Conservation (phyloP, 2,797 vertebrate species). For the Selene dorsalis region DNA sequence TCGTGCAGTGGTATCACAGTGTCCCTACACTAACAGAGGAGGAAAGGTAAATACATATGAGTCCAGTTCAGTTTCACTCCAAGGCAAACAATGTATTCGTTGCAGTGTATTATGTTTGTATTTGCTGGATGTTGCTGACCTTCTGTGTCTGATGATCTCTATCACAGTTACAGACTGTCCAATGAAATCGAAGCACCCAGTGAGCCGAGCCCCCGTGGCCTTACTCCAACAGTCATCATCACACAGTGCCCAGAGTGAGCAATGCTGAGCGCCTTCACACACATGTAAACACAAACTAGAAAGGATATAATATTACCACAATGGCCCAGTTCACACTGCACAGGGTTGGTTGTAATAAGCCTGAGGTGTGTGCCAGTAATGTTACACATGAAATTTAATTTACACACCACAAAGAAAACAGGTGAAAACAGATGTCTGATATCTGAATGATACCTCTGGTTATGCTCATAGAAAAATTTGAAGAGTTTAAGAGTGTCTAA, state of each 20-base stretch:
- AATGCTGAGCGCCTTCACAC: background rate
- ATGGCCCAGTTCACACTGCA: background rate
- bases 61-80: too few relatives aligned
- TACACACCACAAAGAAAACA: background rate
- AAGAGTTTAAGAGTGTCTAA: background rate
- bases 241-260: conserved; percentile 91
- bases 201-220: conserved; percentile 80
- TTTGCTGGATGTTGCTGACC: background rate
- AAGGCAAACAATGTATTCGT: too few relatives aligned
- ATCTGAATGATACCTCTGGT: too few relatives aligned
- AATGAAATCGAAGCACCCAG: conserved; percentile 88
- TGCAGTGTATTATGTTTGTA: too few relatives aligned
- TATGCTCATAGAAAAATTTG: background rate
- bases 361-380: background rate
- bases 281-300: background rate
- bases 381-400: background rate
- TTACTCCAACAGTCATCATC: conserved; percentile 88
- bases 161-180: conserved; percentile 88
- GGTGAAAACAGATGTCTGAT: background rate
- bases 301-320: background rate
- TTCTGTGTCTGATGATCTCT: conserved; percentile 3
- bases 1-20: conserved; percentile 88
- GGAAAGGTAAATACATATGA: conserved; percentile 81
- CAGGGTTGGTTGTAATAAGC: background rate
- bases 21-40: conserved; percentile 86